phyloP scores from a whole-genome alignment of 2,113 vertebrate genomes.

The Fregetta grallaria region DNA sequence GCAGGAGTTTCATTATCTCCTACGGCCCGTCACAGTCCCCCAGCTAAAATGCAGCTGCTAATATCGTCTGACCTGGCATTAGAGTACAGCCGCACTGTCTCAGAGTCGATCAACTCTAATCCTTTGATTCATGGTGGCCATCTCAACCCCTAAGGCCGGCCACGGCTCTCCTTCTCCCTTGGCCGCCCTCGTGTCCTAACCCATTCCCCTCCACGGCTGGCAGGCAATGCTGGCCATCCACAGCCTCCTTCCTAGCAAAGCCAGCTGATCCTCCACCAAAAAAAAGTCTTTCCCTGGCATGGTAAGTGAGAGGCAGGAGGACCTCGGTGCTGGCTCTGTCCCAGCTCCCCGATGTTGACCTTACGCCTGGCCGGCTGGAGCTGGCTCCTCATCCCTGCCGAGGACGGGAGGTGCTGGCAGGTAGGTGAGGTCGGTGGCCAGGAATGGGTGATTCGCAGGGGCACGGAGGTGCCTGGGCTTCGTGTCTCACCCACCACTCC shows the following conservation, averaged over 20 bases:
- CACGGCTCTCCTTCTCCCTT: neutral
- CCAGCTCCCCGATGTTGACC: neutral
- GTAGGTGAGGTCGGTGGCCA: neutral
- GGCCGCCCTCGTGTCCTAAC: neutral
- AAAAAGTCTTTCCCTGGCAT: neutral
- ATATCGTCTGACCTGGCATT: rapidly evolving
- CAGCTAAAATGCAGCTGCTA: neutral
- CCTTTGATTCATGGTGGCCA: neutral
- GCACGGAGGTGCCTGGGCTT: neutral
- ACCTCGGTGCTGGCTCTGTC: neutral
- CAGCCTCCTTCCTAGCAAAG: neutral
- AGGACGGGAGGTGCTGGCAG: neutral
- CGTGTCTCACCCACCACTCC: neutral
- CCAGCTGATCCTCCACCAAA: neutral
- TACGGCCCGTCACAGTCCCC: neutral
- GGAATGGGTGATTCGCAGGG: neutral
- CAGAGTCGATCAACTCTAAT: rapidly evolving
- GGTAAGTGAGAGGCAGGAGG: neutral
- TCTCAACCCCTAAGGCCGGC: no score
- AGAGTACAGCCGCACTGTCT: rapidly evolving
- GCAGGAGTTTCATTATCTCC: neutral
- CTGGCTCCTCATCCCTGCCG: neutral
- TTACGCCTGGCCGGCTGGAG: rapidly evolving
- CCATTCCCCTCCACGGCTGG: rapidly evolving
- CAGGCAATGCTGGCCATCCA: neutral